A percentile compares a stretch with the other conserved stretches of the same genome.
These are phyloP conservation scores for Polyommatus icarus DNA, from an alignment of 2,888 invertebrate species.

Conservation along the genomic window DNA sequence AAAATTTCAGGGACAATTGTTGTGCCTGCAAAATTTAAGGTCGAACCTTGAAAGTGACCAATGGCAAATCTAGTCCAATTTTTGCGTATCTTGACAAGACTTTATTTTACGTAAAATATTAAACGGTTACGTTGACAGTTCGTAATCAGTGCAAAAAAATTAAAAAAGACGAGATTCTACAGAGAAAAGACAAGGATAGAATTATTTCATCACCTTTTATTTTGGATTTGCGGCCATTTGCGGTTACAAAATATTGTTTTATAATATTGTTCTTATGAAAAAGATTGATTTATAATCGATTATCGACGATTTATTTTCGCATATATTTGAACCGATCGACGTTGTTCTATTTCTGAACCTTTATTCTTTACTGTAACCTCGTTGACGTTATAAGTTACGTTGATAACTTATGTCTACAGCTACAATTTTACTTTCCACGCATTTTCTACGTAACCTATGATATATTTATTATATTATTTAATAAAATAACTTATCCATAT, in stretches of 20 bases:
- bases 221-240: background rate
- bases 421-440: background rate
- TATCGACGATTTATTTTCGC: background rate
- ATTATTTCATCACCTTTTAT: background rate
- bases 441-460: background rate
- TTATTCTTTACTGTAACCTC: background rate
- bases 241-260: background rate
- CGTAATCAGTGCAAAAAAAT: too few relatives aligned
- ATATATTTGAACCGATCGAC: background rate
- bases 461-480: conserved; percentile 16
- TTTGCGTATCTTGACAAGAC: too few relatives aligned
- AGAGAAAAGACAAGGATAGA: background rate
- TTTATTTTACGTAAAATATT: background rate
- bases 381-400: conserved; percentile 18
- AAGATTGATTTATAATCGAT: background rate
- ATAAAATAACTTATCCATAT: background rate
- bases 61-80: too few relatives aligned
- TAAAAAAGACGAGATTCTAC: too few relatives aligned
- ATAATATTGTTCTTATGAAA: background rate
- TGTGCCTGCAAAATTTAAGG: too few relatives aligned
- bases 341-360: background rate
- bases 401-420: conserved; percentile 13
- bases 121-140: background rate
- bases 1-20: too few relatives aligned
- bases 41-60: too few relatives aligned